Conservation (phyloP, 2,113 vertebrate species). For the Alosa alosa region DNA sequence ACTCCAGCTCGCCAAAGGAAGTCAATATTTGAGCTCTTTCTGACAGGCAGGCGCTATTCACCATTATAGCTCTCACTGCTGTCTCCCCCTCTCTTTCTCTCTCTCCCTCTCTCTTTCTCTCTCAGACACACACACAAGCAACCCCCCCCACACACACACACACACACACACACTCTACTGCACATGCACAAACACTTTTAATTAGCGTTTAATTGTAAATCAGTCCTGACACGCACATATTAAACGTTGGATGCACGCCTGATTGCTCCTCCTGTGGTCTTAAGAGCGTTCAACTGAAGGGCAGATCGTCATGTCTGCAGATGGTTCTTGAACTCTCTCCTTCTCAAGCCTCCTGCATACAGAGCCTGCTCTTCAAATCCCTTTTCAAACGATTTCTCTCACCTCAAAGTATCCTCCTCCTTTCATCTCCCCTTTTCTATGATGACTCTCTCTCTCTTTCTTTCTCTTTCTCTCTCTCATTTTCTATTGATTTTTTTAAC, state of each 20-base stretch:
- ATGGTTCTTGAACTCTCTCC: background rate
- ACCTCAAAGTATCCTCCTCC: too few species aligned
- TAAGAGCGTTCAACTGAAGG: background rate
- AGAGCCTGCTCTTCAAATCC: background rate
- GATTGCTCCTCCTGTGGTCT: background rate
- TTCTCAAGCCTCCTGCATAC: background rate
- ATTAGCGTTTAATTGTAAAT: background rate
- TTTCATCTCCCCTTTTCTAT: too few species aligned
- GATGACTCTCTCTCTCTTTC: too few species aligned
- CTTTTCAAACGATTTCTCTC: too few species aligned
- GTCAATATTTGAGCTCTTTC: constrained; percentile 70
- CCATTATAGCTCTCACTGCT: constrained; percentile 35
- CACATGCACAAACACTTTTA: background rate
- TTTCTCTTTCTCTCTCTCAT: too few species aligned
- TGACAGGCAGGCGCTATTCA: constrained; percentile 61
- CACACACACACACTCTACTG: background rate
- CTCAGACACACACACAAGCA: background rate
- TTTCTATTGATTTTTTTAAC: too few species aligned
- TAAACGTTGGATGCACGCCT: too few species aligned
- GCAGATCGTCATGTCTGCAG: background rate
- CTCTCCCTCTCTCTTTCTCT: background rate
- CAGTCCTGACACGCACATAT: background rate
- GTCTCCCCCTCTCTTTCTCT: background rate
- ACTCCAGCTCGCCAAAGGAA: constrained; percentile 57
- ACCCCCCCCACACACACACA: constrained; percentile 31